Conservation (phyloP, 2,888 invertebrate species). For the Parochlus steinenii region DNA sequence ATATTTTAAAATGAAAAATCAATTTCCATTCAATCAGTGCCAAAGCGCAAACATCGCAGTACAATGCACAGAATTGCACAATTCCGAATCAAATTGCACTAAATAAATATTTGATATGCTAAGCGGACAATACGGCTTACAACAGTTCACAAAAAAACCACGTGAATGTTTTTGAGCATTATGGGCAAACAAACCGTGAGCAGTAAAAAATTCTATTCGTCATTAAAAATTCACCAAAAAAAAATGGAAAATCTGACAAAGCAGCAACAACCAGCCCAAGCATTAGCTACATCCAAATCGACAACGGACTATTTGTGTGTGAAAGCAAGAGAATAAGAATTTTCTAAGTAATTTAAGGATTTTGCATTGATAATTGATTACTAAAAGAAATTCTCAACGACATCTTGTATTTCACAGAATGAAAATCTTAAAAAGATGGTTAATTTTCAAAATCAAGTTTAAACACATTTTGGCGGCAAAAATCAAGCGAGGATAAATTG, state of each 20-base stretch:
- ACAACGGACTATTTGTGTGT: conserved; percentile 9
- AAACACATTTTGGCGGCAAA: too few species aligned
- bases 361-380: background rate
- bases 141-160: background rate
- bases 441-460: too few species aligned
- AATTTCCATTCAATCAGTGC: conserved; percentile 8
- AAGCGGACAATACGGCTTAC: background rate
- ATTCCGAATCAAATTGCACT: conserved; percentile 10
- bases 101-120: conserved; percentile 6
- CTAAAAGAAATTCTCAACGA: conserved; percentile 5
- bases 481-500: too few species aligned
- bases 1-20: conserved; percentile 12
- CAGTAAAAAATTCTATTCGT: background rate
- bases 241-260: background rate
- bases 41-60: conserved; percentile 2
- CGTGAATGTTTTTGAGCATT: conserved; percentile 4
- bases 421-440: conserved; percentile 5
- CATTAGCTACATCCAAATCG: conserved; percentile 13
- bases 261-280: background rate
- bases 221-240: conserved; percentile 1
- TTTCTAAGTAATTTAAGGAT: background rate
- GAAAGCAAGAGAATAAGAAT: background rate
- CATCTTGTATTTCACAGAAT: conserved; percentile 12
- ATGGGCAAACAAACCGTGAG: too few species aligned
- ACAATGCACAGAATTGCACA: conserved; percentile 3